Percentiles rank a stretch among this genome's conserved stretches.
These are phyloP conservation scores for Motacilla alba DNA, from an alignment of 2,113 vertebrate genomes.

Conservation along the genomic window DNA sequence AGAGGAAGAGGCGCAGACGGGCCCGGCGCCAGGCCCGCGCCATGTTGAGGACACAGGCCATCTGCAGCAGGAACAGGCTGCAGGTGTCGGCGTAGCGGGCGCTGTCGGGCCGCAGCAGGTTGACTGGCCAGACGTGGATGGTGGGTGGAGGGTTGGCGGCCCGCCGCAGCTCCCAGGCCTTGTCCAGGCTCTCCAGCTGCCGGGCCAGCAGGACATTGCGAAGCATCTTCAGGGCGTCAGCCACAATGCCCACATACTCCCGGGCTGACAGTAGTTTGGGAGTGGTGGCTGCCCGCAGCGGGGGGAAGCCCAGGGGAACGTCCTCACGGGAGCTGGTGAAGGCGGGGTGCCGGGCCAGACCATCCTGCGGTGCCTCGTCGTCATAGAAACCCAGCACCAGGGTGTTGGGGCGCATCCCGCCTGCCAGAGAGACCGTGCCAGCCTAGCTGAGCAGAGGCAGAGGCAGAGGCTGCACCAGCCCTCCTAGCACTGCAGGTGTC, in stretches of 20 bases:
- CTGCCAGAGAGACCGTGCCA: conserved; percentile 22
- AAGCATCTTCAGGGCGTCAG: conserved; percentile 89
- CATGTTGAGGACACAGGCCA: conserved; percentile 90
- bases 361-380: conserved; percentile 69
- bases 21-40: conserved; percentile 82
- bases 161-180: conserved; percentile 55
- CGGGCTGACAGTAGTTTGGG: conserved; percentile 69
- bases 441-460: background rate
- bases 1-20: conserved; percentile 85
- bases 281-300: conserved; percentile 14
- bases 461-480: background rate
- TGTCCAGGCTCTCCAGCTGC: conserved; percentile 81
- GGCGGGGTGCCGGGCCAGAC: conserved; percentile 63
- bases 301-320: conserved; percentile 72
- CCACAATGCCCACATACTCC: conserved; percentile 86
- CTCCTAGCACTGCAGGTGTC: background rate
- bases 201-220: conserved; percentile 87
- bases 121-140: conserved; percentile 89
- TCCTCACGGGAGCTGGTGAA: background rate
- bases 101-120: conserved; percentile 86
- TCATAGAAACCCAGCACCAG: conserved; percentile 89
- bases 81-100: conserved; percentile 87
- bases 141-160: conserved; percentile 39
- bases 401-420: conserved; percentile 91
- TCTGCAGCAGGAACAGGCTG: conserved; percentile 90